A percentile compares a stretch with the other conserved stretches of the same genome.
These are phyloP conservation scores for Pedionomus torquatus DNA, from an alignment of 2,113 vertebrate species.

Conservation along the genomic window DNA sequence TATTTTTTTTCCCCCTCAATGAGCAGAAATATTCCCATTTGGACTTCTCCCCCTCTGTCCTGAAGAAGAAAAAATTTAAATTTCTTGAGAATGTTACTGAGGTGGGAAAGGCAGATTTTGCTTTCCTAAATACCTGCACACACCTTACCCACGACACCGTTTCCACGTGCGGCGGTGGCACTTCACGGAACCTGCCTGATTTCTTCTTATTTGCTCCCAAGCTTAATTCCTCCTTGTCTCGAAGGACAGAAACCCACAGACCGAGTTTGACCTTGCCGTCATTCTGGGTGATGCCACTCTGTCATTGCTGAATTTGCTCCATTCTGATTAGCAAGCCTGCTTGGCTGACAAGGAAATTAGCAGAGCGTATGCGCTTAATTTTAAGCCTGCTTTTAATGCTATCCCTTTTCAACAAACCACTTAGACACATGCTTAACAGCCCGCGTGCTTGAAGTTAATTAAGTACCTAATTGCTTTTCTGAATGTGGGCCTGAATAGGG, in stretches of 20 bases:
- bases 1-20: fast-evolving
- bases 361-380: conserved; percentile 48
- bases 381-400: conserved; percentile 56
- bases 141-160: background rate
- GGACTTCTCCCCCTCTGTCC: background rate
- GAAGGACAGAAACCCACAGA: conserved; percentile 9
- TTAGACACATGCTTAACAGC: conserved; percentile 67
- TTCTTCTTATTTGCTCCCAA: conserved; percentile 1
- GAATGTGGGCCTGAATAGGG: conserved; percentile 51
- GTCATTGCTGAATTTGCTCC: conserved; percentile 18
- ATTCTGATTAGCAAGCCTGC: conserved; percentile 30
- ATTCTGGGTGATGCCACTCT: conserved; percentile 22
- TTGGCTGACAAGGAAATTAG: conserved; percentile 51
- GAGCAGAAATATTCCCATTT: background rate
- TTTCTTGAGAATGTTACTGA: background rate
- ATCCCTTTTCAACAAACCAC: conserved; percentile 64
- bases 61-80: background rate
- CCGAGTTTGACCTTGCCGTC: conserved; percentile 24
- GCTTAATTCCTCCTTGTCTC: background rate
- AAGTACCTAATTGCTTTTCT: conserved; percentile 69
- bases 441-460: conserved; percentile 63
- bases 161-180: background rate
- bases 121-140: background rate
- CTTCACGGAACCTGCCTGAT: background rate
- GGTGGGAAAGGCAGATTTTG: background rate